These are phyloP conservation scores for Bungarus multicinctus DNA, from an alignment of 2,113 vertebrate genomes.

Conservation along the genomic window DNA sequence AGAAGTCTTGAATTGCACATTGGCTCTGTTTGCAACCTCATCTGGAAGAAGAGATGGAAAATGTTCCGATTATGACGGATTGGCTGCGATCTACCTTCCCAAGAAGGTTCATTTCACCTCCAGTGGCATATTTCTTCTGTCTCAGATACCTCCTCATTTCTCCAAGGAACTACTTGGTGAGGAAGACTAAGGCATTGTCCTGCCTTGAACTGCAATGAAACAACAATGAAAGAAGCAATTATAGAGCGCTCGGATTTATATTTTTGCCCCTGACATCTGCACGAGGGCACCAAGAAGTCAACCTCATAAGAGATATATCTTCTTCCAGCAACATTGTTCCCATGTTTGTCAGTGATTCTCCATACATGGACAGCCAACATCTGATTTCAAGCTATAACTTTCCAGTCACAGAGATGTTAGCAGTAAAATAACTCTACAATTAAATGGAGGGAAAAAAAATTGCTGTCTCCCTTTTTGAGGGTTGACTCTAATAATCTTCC, in stretches of 20 bases:
- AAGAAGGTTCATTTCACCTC: neutral
- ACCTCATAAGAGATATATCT: constrained; percentile 68
- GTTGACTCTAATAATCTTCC: constrained; percentile 59
- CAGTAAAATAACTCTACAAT: constrained; percentile 65
- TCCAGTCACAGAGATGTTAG: constrained; percentile 61
- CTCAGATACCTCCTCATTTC: neutral
- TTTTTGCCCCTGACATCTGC: constrained; percentile 38
- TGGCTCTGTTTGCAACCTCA: neutral
- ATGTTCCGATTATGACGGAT: neutral
- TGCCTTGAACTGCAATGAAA: neutral
- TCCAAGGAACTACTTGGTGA: neutral
- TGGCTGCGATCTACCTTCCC: neutral
- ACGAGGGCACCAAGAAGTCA: constrained; percentile 40
- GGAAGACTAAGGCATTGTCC: neutral
- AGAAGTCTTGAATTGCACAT: neutral
- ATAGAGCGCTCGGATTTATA: neutral
- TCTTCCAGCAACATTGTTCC: constrained; percentile 64
- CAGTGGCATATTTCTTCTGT: neutral
- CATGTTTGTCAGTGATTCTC: constrained; percentile 58
- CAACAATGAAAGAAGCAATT: neutral
- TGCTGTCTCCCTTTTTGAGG: constrained; percentile 42
- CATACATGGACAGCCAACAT: constrained; percentile 68
- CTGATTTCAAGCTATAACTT: constrained; percentile 67
- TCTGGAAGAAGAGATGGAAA: neutral
- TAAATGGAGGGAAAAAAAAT: constrained; percentile 58